Percentiles rank a stretch among this genome's conserved stretches.
phyloP scores from a whole-genome alignment of 1,140 invertebrate species.

The Anthonomus grandis region DNA sequence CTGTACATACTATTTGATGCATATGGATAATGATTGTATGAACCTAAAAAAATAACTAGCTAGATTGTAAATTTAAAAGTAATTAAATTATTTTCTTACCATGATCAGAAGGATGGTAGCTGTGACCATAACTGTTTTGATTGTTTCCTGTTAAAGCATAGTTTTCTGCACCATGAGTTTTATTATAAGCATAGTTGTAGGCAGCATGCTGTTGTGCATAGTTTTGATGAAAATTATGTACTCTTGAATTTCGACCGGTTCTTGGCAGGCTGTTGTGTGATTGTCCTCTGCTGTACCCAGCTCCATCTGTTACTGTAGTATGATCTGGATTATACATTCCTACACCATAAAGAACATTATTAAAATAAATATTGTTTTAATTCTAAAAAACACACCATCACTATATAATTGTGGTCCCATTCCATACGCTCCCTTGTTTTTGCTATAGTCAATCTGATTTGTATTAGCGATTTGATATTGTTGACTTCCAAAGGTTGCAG shows the following conservation, averaged over 20 bases:
- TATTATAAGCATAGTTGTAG: conserved; percentile 47
- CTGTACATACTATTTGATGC: conserved; percentile 36
- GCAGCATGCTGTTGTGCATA: conserved; percentile 44
- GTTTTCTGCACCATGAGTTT: conserved; percentile 49
- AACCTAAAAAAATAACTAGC: conserved; percentile 8
- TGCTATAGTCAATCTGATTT: conserved; percentile 39
- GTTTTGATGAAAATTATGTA: conserved; percentile 46
- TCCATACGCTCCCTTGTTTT: conserved; percentile 43
- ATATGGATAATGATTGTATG: conserved; percentile 44
- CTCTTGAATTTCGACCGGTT: conserved; percentile 26
- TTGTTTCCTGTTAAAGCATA: conserved; percentile 44
- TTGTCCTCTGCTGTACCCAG: conserved; percentile 51
- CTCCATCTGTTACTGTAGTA: conserved; percentile 36
- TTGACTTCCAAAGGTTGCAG: conserved; percentile 31
- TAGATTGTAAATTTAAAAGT: not conserved
- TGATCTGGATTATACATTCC: conserved; percentile 54
- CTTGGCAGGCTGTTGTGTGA: conserved; percentile 28
- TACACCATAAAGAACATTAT: conserved; percentile 37
- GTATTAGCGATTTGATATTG: conserved; percentile 46
- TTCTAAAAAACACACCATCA: conserved; percentile 16
- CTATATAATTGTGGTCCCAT: conserved; percentile 40
- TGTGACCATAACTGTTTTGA: conserved; percentile 43
- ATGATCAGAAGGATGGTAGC: conserved; percentile 33
- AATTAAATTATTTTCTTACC: conserved; percentile 2
- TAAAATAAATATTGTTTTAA: not conserved